These are phyloP conservation scores for Carpatolechia fugitivella DNA, from an alignment of 2,888 invertebrate genomes.

Conservation along the genomic window DNA sequence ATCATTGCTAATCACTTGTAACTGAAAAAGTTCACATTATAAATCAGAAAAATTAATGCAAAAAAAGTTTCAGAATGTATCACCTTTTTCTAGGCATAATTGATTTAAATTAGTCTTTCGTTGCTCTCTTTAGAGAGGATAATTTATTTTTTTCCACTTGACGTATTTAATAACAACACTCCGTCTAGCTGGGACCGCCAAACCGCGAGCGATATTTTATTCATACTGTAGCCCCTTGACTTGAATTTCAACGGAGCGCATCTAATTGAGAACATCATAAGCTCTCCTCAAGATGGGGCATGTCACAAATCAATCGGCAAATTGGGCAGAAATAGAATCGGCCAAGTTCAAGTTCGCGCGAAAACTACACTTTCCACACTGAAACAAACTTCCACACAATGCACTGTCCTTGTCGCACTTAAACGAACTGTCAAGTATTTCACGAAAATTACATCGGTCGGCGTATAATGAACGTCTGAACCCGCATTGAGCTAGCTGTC, in stretches of 20 bases:
- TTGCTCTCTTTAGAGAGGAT: conserved; percentile 36
- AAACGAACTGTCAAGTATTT: conserved; percentile 64
- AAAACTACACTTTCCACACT: conserved; percentile 36
- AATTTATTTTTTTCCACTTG: conserved; percentile 49
- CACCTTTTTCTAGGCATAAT: conserved; percentile 60
- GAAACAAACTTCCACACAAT: conserved; percentile 29
- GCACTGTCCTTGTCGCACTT: conserved; percentile 48
- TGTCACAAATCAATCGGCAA: conserved; percentile 66
- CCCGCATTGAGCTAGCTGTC: conserved; percentile 81
- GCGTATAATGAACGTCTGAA: conserved; percentile 77
- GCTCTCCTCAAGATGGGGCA: conserved; percentile 55
- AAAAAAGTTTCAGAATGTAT: conserved; percentile 26
- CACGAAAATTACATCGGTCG: conserved; percentile 71
- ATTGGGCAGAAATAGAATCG: conserved; percentile 36
- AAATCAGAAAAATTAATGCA: conserved; percentile 22
- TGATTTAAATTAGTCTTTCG: conserved; percentile 41
- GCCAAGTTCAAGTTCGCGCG: conserved; percentile 67
- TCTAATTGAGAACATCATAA: conserved; percentile 73
- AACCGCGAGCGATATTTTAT: conserved; percentile 59
- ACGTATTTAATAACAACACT: conserved; percentile 44
- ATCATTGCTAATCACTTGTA: conserved; percentile 20
- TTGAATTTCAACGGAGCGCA: conserved; percentile 60
- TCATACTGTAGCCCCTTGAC: conserved; percentile 64
- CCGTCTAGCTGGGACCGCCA: conserved; percentile 51
- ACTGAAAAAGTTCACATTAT: conserved; percentile 23